Evolutionary conservation across 2,113 vertebrate species (phyloP).

Genomic region (Vombatus ursinus): DNA sequence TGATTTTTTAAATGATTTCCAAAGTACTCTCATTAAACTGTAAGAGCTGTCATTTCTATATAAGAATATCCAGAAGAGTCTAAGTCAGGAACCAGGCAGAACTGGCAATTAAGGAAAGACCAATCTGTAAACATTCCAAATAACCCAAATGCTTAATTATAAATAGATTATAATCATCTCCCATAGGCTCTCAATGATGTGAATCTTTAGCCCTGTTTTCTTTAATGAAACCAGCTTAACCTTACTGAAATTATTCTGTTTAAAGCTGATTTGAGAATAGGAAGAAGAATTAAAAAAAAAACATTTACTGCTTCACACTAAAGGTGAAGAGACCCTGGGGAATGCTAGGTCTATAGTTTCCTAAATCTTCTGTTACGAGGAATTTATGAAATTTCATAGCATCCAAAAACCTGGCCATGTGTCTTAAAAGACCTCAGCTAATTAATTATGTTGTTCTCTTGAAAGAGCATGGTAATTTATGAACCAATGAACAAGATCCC

Average conservation of each 20-base stretch:
- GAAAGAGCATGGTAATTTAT: conserved; percentile 33
- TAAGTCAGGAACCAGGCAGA: not conserved
- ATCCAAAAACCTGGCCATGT: not conserved
- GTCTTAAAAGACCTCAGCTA: conserved; percentile 17
- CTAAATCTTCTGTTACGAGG: not conserved
- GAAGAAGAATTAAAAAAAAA: not conserved
- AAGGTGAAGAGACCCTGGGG: not conserved
- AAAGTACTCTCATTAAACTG: not conserved
- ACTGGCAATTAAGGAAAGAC: not conserved
- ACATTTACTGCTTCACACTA: not conserved
- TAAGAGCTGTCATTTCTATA: not conserved
- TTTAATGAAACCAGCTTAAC: not conserved
- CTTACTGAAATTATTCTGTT: not conserved
- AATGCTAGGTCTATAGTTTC: not conserved
- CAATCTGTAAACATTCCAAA: not conserved
- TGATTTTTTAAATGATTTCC: not conserved
- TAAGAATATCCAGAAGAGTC: not conserved
- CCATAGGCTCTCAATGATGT: not conserved
- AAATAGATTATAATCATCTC: not conserved
- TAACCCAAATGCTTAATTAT: not conserved
- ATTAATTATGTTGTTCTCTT: not conserved
- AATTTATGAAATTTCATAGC: not conserved
- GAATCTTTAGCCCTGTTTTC: not conserved
- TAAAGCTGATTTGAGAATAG: not conserved
- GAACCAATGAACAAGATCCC: conserved; percentile 3